Evolutionary conservation across 2,888 invertebrate genomes (phyloP), one percentile per base, ranked within the genome.

Genomic region (Napeogenes sylphis): DNA sequence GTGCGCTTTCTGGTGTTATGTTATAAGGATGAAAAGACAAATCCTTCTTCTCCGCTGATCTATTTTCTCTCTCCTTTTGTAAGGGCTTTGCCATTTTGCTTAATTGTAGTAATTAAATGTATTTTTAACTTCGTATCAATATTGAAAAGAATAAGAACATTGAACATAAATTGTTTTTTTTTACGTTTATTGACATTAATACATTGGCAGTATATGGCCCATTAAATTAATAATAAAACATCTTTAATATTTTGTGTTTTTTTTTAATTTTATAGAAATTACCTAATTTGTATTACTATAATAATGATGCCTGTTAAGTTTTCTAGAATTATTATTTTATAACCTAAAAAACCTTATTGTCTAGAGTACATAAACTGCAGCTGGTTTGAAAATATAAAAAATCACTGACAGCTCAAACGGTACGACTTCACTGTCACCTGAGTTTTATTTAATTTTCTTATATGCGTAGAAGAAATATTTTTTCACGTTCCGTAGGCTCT

Each of bases 21-120:
- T 75, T 81, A 68, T 79, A 90, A 0, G 87, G 73, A 61, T 89
- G 88, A 64, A 90, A 90, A 0, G 77, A 80, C n/a, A 81, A 68
- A 66, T 90, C 90, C 56, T 80, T 88, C 65, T 89, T 89, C 14
- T 87, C 88, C 0, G 87, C 88, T 1, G 89, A 86, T 30, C 89
- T 78, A 61, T 90, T 90, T 45, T 89, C 88, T 47, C 90, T 72
- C 4, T 85, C 87, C 61, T 89, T 89, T 76, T 87, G 87, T 45
- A 89, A 70, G 30, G 89, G 89, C 65, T 88, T 88, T 5, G 85
- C 75, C 77, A 78, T 76, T 58, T 58, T 68, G 8, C 53, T 33
- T 55, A 45, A 3, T 42, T n/a, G 10, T 32, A 10, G 21, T 2
- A 45, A 21, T 46, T 62, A 35, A 32, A 45, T 30, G 10, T 30